Percentiles rank a stretch among this genome's conserved stretches.
Evolutionary conservation across 1,140 invertebrate genomes (phyloP).

Genomic region (Globodera ellingtonae): DNA sequence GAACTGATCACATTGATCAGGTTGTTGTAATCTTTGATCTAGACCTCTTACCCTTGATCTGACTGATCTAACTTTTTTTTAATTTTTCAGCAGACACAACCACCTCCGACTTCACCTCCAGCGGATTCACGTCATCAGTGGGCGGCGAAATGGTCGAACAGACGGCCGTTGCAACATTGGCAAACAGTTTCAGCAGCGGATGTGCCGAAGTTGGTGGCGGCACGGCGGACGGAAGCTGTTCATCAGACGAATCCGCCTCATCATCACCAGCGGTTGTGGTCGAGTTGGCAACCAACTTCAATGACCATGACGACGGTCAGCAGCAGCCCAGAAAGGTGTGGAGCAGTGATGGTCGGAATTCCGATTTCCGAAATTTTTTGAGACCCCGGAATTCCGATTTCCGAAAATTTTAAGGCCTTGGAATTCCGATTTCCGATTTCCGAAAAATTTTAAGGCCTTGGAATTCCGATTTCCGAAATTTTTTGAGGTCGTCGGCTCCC

Average conservation of each 20-base stretch:
- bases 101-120: conserved; percentile 38
- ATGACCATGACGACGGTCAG: too few species aligned
- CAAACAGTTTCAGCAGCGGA: conserved; percentile 12
- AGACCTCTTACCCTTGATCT: neutral
- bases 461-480: too few species aligned
- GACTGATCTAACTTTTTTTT: neutral
- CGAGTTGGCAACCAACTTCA: neutral
- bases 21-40: too few species aligned
- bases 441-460: too few species aligned
- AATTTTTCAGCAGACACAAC: conserved; percentile 39
- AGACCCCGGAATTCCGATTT: too few species aligned
- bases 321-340: neutral
- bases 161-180: neutral
- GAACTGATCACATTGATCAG: too few species aligned
- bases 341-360: too few species aligned
- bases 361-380: too few species aligned
- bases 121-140: conserved; percentile 9
- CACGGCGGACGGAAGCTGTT: neutral
- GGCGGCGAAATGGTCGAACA: neutral
- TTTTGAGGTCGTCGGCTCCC: too few species aligned
- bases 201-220: conserved; percentile 1
- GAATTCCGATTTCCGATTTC: too few species aligned
- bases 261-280: neutral
- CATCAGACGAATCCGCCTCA: neutral
- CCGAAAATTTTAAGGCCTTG: too few species aligned